Conservation (phyloP, 1,140 invertebrate genomes). For the Drosophila ogumai region DNA sequence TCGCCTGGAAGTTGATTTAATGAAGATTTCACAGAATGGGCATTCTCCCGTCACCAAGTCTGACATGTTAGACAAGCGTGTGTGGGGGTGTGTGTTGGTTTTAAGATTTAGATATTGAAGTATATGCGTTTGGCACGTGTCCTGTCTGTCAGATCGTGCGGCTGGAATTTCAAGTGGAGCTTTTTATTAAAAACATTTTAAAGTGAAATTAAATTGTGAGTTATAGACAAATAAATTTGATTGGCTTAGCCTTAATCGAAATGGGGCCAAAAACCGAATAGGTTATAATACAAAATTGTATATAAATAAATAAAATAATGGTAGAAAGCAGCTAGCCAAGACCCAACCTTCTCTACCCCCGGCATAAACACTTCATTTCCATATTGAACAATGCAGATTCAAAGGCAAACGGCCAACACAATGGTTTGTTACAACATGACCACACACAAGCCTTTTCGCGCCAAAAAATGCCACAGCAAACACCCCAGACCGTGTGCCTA, state of each 20-base stretch:
- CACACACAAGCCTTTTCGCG: slow-evolving; percentile 80
- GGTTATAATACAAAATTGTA: not conserved
- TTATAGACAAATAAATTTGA: slow-evolving; percentile 3
- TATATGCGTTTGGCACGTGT: slow-evolving; percentile 45
- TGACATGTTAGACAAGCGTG: slow-evolving; percentile 57
- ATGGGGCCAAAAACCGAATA: not conserved
- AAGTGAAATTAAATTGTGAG: slow-evolving; percentile 14
- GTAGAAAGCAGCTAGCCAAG: slow-evolving; percentile 14
- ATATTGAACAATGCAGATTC: slow-evolving; percentile 67
- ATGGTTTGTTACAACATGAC: slow-evolving; percentile 77
- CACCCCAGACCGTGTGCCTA: slow-evolving; percentile 65
- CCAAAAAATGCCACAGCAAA: slow-evolving; percentile 72
- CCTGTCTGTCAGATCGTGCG: slow-evolving; percentile 31
- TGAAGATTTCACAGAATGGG: slow-evolving; percentile 78
- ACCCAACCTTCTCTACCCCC: not conserved
- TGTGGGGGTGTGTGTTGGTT: slow-evolving; percentile 8
- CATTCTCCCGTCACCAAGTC: slow-evolving; percentile 25
- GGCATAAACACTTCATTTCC: slow-evolving; percentile 53
- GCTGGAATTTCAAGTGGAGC: slow-evolving; percentile 33
- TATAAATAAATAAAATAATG: not conserved
- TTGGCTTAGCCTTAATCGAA: not conserved
- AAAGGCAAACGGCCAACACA: slow-evolving; percentile 31
- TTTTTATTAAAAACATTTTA: slow-evolving; percentile 20
- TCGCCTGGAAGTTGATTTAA: slow-evolving; percentile 81
- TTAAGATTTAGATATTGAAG: slow-evolving; percentile 52